Percentiles rank a stretch among this genome's conserved stretches.
These are phyloP conservation scores for Harmothoe impar DNA, from an alignment of 2,888 invertebrate species.

Conservation along the genomic window DNA sequence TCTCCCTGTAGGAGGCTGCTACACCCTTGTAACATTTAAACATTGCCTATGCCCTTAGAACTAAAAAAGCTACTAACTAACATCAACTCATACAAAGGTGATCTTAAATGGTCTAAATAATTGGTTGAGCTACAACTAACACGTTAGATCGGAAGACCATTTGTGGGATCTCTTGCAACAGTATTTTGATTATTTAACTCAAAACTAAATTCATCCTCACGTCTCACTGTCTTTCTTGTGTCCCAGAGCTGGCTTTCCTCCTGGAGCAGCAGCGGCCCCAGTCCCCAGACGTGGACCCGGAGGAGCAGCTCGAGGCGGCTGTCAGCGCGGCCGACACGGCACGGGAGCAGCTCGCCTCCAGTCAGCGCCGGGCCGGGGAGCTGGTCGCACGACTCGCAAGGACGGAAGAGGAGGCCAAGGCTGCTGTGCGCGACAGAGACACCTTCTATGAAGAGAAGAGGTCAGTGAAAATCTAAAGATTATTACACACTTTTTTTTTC, in stretches of 20 bases:
- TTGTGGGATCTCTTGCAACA: too few relatives aligned
- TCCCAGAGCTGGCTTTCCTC: conserved; percentile 65
- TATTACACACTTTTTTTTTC: neutral
- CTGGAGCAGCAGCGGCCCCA: conserved; percentile 64
- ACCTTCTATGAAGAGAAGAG: conserved; percentile 76
- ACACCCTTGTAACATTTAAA: neutral
- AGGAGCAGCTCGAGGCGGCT: conserved; percentile 26
- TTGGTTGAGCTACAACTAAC: too few relatives aligned
- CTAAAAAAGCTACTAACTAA: too few relatives aligned
- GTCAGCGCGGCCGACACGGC: neutral
- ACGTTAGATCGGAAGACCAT: too few relatives aligned
- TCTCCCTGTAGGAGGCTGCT: too few relatives aligned
- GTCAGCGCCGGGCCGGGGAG: conserved; percentile 22
- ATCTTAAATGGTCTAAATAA: too few relatives aligned
- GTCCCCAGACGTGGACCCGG: neutral
- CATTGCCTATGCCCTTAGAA: neutral
- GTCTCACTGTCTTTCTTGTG: too few relatives aligned
- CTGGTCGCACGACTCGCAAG: conserved; percentile 20
- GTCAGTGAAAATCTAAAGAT: conserved; percentile 67
- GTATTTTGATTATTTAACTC: too few relatives aligned
- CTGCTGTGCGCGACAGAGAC: conserved; percentile 71
- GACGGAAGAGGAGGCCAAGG: conserved; percentile 28
- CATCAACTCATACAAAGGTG: too few relatives aligned
- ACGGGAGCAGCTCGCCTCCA: neutral
- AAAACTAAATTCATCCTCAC: too few relatives aligned